Evolutionary conservation across 2,797 vertebrate genomes (phyloP).

Genomic region (Rhinella marina): DNA sequence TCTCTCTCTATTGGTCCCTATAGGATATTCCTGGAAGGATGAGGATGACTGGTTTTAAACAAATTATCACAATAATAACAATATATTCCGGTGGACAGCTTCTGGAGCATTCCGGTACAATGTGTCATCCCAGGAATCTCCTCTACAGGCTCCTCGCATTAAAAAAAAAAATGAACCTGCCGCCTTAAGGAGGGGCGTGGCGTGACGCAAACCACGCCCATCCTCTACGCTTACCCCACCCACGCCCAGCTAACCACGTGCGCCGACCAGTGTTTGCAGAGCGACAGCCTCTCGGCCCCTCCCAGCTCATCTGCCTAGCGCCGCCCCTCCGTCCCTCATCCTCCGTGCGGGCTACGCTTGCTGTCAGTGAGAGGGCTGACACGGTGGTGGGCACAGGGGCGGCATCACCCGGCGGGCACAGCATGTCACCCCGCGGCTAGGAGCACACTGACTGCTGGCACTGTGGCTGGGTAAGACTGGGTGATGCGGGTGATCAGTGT

Average conservation of each 20-base stretch:
- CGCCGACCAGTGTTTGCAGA: not conserved
- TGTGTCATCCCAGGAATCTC: too few relatives aligned
- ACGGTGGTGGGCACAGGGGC: not conserved
- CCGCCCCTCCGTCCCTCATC: not conserved
- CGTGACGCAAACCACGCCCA: not conserved
- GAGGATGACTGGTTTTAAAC: too few relatives aligned
- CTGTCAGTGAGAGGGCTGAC: constrained; percentile 31
- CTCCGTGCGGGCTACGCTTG: not conserved
- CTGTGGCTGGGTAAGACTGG: constrained; percentile 6
- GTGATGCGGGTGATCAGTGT: too few relatives aligned
- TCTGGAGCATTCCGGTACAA: too few relatives aligned
- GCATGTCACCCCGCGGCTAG: constrained; percentile 50
- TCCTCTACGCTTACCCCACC: not conserved
- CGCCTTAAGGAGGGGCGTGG: constrained; percentile 22
- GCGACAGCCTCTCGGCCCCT: not conserved
- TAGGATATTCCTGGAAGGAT: too few relatives aligned
- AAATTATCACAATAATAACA: too few relatives aligned
- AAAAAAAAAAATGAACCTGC: too few relatives aligned
- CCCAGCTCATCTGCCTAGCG: constrained; percentile 12
- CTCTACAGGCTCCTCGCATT: too few relatives aligned
- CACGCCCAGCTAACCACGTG: not conserved
- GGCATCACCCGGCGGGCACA: constrained; percentile 12
- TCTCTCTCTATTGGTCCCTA: too few relatives aligned
- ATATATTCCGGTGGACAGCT: too few relatives aligned
- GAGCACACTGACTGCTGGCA: not conserved